Conservation (phyloP, 2,113 vertebrate species). For the Cephalopholis sonnerati region DNA sequence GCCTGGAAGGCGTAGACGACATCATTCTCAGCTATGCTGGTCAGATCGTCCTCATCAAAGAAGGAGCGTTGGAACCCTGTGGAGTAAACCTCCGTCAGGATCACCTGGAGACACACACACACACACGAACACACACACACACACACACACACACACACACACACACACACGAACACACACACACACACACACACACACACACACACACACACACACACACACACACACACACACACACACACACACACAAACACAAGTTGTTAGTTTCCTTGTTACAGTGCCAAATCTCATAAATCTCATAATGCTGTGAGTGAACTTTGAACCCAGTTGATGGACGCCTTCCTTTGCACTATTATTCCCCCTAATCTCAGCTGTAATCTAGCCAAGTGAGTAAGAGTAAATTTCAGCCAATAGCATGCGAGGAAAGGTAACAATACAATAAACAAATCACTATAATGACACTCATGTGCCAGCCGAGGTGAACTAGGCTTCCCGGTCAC, state of each 20-base stretch:
- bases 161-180: neutral
- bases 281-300: neutral
- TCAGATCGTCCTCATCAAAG: slow-evolving; percentile 90
- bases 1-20: slow-evolving; percentile 93
- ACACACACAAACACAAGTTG: slow-evolving; percentile 23
- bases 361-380: neutral
- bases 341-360: neutral
- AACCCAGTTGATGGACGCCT: neutral
- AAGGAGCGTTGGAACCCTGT: slow-evolving; percentile 93
- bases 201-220: no score
- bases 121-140: neutral
- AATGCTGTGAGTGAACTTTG: slow-evolving; percentile 5
- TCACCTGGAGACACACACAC: slow-evolving; percentile 84
- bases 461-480: neutral
- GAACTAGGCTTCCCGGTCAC: neutral
- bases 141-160: no score
- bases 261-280: slow-evolving; percentile 16
- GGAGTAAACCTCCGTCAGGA: slow-evolving; percentile 91
- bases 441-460: neutral
- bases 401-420: neutral
- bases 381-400: neutral
- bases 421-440: neutral
- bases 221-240: neutral
- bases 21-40: slow-evolving; percentile 86
- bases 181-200: slow-evolving; percentile 11